Evolutionary conservation across 2,113 vertebrate species (phyloP), one percentile per base, ranked within the genome.

Genomic region (Aptenodytes patagonicus): DNA sequence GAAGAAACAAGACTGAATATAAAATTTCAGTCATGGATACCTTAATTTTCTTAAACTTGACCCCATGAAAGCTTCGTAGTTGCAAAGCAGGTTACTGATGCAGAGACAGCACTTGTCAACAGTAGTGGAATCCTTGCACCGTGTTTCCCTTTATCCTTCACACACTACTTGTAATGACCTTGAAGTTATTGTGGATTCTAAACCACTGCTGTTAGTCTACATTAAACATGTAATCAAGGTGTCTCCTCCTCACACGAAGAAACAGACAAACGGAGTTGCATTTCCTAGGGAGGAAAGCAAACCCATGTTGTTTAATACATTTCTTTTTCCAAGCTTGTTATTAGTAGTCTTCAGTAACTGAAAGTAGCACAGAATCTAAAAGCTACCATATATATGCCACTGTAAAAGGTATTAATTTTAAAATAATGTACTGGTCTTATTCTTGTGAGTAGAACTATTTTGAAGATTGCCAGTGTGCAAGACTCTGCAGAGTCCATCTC

Each of bases 221-320:
- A 88, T 97, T 97, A 96, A 98, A 97, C 97, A 98, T 95, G 95
- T 97, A 97, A 97, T 95, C 96, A 98, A 96, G 64, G 92, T 95
- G 95, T 95, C 96, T 97, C 91, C 83, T 92, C 81, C 81, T 96
- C 94, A 96, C 73, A 92, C 86, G 83, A 87, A 96, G 83, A 95
- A 95, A 94, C 93, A 97, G 95, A 94, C 47, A 92, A 93, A 95
- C 83, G 94, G 81, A 91, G 69, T 36, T 87, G 71, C 78, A 78
- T 95, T 97, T 96, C 95, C 91, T 46, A 97, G 90, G 76, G 83
- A 91, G 78, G 71, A 93, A 96, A 97, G 91, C 51, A 95, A 97
- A 96, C 71, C 60, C 36, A 60, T 32, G 32, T 93, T 96, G 81
- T 95, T 97, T 95, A 97, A 95, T 72, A 84, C 12, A 54, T 86